These are phyloP conservation scores for Odocoileus virginianus DNA, from an alignment of 2,113 vertebrate species.

Conservation along the genomic window DNA sequence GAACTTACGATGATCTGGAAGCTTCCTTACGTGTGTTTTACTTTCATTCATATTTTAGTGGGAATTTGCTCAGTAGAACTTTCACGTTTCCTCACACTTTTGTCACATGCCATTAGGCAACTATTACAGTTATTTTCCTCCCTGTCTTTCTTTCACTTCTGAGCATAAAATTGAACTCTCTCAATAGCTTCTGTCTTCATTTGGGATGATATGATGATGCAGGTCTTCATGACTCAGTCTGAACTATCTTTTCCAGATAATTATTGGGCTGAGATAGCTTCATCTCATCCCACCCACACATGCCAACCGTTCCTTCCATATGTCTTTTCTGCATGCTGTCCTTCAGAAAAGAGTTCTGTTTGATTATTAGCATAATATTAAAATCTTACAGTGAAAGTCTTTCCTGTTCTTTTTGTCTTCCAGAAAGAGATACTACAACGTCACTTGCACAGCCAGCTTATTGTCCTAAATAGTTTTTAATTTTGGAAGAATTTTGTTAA, in stretches of 20 bases:
- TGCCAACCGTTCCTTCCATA: fast-evolving
- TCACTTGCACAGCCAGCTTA: neutral
- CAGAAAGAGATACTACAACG: neutral
- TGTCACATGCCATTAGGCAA: neutral
- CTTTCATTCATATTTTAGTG: neutral
- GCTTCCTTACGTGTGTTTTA: neutral
- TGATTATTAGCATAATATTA: neutral
- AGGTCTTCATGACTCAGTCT: neutral
- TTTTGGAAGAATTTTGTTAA: constrained; percentile 2
- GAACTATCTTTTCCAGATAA: neutral
- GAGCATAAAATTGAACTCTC: neutral
- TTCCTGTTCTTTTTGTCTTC: constrained; percentile 7
- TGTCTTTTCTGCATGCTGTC: neutral
- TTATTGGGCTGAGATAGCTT: neutral
- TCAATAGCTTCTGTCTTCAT: neutral
- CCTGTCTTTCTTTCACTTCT: neutral
- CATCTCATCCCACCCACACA: fast-evolving
- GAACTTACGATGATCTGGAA: neutral
- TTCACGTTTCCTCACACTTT: neutral
- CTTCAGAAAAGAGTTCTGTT: neutral
- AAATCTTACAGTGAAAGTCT: neutral
- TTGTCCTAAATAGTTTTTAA: neutral
- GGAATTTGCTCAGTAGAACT: neutral
- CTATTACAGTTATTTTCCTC: neutral
- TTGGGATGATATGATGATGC: neutral